Percentiles rank a stretch among this genome's conserved stretches.
Conservation (phyloP, 2,888 invertebrate species). For the Trachelus iudaicus region DNA sequence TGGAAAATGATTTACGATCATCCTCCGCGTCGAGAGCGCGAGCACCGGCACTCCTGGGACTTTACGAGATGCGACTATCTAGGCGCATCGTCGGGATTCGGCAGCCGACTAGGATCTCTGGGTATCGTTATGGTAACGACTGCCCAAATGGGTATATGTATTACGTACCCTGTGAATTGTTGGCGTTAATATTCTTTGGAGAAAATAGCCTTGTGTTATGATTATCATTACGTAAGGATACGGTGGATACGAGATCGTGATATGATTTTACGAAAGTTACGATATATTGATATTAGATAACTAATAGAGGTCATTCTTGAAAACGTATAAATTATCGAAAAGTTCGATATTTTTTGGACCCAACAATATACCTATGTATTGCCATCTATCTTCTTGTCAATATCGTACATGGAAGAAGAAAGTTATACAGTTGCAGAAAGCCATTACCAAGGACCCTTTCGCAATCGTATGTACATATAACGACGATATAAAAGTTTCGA, state of each 20-base stretch:
- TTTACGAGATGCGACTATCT: not conserved
- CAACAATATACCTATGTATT: not conserved
- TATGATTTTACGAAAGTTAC: not conserved
- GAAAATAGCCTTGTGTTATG: not conserved
- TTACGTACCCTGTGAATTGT: not conserved
- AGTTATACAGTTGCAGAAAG: not conserved
- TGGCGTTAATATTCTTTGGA: not conserved
- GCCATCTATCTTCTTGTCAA: not conserved
- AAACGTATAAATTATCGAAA: not conserved
- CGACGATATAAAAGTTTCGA: not conserved
- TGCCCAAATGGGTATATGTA: not conserved
- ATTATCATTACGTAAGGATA: not conserved
- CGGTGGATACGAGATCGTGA: not conserved
- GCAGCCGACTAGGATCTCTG: not conserved
- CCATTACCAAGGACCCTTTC: not conserved
- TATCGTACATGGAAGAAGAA: not conserved
- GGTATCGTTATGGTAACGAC: not conserved
- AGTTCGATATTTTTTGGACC: not conserved
- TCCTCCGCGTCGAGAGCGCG: conserved; percentile 52
- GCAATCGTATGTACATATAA: not conserved
- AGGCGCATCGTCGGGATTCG: not conserved
- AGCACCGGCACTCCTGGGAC: conserved; percentile 11
- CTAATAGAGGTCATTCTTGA: not conserved
- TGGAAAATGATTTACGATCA: conserved; percentile 33
- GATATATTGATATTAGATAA: not conserved